These are phyloP conservation scores for Trachops cirrhosus DNA, from an alignment of 2,797 vertebrate genomes.

Conservation along the genomic window DNA sequence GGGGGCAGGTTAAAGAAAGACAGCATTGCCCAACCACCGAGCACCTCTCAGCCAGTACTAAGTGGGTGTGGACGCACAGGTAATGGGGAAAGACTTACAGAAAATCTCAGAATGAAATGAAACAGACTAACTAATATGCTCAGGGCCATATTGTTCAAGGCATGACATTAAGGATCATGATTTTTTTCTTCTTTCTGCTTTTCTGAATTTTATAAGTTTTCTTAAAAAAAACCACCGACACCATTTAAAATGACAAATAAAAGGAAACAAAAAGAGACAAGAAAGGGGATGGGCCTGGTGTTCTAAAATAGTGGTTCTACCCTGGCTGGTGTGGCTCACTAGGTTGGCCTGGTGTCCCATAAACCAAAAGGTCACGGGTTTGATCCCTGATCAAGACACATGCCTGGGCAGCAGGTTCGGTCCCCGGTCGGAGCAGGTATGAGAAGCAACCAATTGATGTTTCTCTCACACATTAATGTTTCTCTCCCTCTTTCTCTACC, in stretches of 20 bases:
- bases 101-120: not conserved
- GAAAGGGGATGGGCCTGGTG: not conserved
- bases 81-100: not conserved
- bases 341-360: too few relatives aligned
- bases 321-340: too few relatives aligned
- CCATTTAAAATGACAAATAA: slow-evolving; percentile 8
- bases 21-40: not conserved
- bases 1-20: not conserved
- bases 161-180: not conserved
- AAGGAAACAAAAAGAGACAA: not conserved
- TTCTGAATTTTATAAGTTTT: not conserved
- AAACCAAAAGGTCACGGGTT: too few relatives aligned
- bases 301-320: not conserved
- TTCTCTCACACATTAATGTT: too few relatives aligned
- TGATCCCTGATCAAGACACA: too few relatives aligned
- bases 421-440: too few relatives aligned
- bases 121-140: not conserved
- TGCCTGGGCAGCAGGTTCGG: too few relatives aligned
- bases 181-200: not conserved
- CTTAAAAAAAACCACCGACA: not conserved
- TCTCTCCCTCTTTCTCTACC: too few relatives aligned
- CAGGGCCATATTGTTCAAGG: not conserved
- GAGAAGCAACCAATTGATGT: too few relatives aligned
- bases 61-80: not conserved
- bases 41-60: not conserved